Evolutionary conservation across 2,113 vertebrate genomes (phyloP).

Genomic region (Coracopsis vasa): DNA sequence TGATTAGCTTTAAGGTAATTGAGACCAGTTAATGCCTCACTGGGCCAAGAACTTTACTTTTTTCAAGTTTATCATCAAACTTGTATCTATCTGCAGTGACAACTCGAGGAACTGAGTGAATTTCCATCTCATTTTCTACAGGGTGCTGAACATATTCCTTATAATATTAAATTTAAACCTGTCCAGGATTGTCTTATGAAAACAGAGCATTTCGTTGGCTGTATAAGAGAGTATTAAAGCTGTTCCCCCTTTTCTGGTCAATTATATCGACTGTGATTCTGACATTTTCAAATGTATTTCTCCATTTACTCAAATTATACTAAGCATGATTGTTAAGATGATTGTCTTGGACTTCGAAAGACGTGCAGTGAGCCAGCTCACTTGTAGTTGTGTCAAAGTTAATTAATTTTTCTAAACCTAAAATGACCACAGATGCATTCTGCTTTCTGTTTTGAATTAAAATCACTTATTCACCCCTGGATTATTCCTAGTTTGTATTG

Average conservation of each 20-base stretch:
- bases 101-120: background rate
- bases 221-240: background rate
- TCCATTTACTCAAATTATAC: constrained; percentile 45
- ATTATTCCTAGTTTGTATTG: constrained; percentile 35
- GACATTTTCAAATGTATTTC: constrained; percentile 48
- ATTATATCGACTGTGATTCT: constrained; percentile 30
- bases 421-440: constrained; percentile 31
- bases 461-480: constrained; percentile 28
- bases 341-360: constrained; percentile 40
- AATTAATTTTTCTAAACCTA: constrained; percentile 56
- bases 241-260: constrained; percentile 17
- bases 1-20: constrained; percentile 37
- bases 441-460: constrained; percentile 56
- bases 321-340: constrained; percentile 30
- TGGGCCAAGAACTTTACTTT: background rate
- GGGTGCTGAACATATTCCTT: background rate
- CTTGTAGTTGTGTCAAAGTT: constrained; percentile 49
- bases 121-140: background rate
- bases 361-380: background rate
- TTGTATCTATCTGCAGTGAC: background rate
- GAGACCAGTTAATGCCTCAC: constrained; percentile 11
- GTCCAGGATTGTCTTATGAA: background rate
- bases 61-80: background rate
- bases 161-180: constrained; percentile 17
- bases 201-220: background rate